A percentile compares a stretch with the other conserved stretches of the same genome.
Evolutionary conservation across 30 jellyfish, hydroid and myxozoan genomes (phyloP).

Genomic region (Turritopsis rubra): DNA sequence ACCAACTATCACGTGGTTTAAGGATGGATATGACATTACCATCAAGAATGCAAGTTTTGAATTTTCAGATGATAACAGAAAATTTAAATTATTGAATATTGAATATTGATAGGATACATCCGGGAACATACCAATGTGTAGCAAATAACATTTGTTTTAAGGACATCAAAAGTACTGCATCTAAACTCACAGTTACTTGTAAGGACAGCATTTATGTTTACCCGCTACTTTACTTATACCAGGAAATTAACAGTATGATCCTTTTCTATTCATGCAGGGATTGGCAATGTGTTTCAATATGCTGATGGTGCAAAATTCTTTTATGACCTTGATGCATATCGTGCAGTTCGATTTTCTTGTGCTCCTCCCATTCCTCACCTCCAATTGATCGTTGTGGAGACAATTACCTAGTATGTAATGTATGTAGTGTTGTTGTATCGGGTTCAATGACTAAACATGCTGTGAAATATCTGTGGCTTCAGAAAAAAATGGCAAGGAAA

Average conservation of each 20-base stretch:
- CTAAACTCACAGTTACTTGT: background rate
- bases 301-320: background rate
- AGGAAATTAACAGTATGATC: too few relatives aligned
- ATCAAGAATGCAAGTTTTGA: conserved; percentile 2
- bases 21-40: conserved; percentile 10
- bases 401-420: background rate
- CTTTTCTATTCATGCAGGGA: too few relatives aligned
- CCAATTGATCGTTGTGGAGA: background rate
- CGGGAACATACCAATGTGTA: conserved; percentile 9
- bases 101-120: background rate
- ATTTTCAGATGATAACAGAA: conserved; percentile 12
- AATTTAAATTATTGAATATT: background rate
- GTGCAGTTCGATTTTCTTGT: background rate
- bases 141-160: background rate
- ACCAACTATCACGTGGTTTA: conserved; percentile 19
- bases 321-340: background rate
- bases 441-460: background rate
- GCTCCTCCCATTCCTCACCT: conserved; percentile 13
- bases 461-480: background rate
- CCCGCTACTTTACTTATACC: background rate
- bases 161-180: background rate
- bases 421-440: background rate
- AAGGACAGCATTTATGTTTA: background rate
- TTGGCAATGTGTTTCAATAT: background rate
- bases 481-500: conserved; percentile 8